These are phyloP conservation scores for Artibeus lituratus DNA, from an alignment of 2,797 vertebrate species.

Conservation along the genomic window DNA sequence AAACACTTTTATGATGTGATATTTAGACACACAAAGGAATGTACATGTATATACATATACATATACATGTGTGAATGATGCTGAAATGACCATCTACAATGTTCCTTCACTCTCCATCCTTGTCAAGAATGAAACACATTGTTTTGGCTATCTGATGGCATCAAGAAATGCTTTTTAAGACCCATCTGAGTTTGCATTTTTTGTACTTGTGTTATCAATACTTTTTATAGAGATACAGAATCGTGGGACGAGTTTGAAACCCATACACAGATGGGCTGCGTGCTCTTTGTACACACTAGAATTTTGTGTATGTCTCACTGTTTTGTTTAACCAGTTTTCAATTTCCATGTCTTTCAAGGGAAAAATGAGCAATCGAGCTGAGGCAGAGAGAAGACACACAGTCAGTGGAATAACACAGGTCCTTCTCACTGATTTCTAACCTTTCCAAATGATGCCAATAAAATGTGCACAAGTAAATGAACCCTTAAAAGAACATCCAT, in stretches of 20 bases:
- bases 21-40: background rate
- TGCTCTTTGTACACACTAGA: background rate
- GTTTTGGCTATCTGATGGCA: background rate
- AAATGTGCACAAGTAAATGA: background rate
- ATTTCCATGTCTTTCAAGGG: background rate
- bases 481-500: background rate
- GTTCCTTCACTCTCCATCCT: background rate
- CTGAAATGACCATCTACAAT: background rate
- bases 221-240: background rate
- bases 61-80: background rate
- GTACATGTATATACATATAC: background rate
- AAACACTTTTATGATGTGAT: background rate
- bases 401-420: background rate
- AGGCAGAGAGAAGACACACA: background rate
- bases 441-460: slow-evolving; percentile 4
- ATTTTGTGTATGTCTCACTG: background rate
- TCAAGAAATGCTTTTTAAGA: background rate
- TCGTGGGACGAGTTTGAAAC: slow-evolving; percentile 1
- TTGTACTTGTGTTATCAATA: background rate
- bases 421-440: slow-evolving; percentile 8
- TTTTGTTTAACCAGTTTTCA: background rate
- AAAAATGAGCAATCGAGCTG: background rate
- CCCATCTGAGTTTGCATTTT: background rate
- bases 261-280: background rate
- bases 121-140: background rate